A percentile compares a stretch with the other conserved stretches of the same genome.
These are phyloP conservation scores for Tetrao urogallus DNA, from an alignment of 2,113 vertebrate genomes.

Conservation along the genomic window DNA sequence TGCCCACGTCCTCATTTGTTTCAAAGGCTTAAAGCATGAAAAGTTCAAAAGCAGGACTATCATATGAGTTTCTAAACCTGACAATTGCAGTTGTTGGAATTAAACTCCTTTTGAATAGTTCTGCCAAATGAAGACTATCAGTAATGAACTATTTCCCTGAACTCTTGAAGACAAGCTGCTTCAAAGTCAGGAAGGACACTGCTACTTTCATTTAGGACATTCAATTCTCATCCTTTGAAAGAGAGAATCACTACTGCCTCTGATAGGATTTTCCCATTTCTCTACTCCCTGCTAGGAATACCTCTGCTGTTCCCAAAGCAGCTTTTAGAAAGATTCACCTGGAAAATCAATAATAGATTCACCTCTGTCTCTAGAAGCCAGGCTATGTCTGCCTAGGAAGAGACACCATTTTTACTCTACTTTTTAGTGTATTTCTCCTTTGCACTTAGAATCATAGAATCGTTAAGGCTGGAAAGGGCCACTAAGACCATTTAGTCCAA, in stretches of 20 bases:
- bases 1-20: accelerated
- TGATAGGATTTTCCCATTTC: not conserved
- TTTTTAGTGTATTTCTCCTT: not conserved
- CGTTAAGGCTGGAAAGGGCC: too few relatives aligned
- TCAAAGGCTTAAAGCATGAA: not conserved
- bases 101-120: not conserved
- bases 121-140: not conserved
- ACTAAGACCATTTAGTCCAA: too few relatives aligned
- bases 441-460: too few relatives aligned
- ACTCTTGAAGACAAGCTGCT: not conserved
- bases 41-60: not conserved
- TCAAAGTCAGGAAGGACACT: not conserved
- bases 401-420: not conserved
- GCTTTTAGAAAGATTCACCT: not conserved
- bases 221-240: not conserved
- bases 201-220: not conserved
- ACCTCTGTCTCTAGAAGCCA: not conserved
- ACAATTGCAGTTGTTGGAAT: not conserved
- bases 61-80: not conserved
- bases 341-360: not conserved
- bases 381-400: not conserved
- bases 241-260: not conserved
- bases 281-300: not conserved
- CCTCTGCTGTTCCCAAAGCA: not conserved
- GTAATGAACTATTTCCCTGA: not conserved